These are phyloP conservation scores for Clarias pachynema DNA, from an alignment of 2,797 vertebrate species.

Conservation along the genomic window DNA sequence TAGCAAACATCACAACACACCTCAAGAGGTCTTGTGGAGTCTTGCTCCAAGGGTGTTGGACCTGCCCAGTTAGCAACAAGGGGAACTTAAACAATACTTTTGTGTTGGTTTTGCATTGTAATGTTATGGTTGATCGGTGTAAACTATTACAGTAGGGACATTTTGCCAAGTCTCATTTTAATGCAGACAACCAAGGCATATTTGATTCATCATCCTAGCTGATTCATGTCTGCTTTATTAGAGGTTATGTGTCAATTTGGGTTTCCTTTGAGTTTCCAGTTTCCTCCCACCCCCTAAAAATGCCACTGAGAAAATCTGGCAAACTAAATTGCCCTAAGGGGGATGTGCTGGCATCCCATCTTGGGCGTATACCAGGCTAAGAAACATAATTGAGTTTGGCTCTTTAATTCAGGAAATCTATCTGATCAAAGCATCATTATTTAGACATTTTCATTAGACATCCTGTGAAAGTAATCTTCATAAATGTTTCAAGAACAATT, in stretches of 20 bases:
- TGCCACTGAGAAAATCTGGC: not conserved
- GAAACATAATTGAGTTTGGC: not conserved
- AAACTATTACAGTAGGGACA: not conserved
- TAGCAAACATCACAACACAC: too few species aligned
- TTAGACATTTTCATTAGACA: not conserved
- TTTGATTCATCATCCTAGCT: not conserved
- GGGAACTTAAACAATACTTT: too few species aligned
- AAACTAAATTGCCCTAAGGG: not conserved
- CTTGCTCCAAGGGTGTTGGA: too few species aligned
- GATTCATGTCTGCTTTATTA: not conserved
- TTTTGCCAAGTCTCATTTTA: slow-evolving; percentile 1
- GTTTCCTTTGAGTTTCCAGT: not conserved
- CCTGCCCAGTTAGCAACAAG: too few species aligned
- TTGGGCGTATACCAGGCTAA: not conserved
- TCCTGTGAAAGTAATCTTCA: not conserved
- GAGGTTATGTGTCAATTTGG: not conserved
- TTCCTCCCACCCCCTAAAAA: not conserved
- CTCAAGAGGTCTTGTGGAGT: too few species aligned
- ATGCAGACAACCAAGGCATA: not conserved
- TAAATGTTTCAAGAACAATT: not conserved
- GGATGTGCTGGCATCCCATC: not conserved
- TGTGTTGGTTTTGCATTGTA: too few species aligned
- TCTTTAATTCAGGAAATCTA: not conserved
- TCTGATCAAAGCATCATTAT: not conserved
- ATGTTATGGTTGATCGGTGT: too few species aligned